Base-by-base conservation (phyloP, 2,797 vertebrate species). In the Bufotes viridis region DNA sequence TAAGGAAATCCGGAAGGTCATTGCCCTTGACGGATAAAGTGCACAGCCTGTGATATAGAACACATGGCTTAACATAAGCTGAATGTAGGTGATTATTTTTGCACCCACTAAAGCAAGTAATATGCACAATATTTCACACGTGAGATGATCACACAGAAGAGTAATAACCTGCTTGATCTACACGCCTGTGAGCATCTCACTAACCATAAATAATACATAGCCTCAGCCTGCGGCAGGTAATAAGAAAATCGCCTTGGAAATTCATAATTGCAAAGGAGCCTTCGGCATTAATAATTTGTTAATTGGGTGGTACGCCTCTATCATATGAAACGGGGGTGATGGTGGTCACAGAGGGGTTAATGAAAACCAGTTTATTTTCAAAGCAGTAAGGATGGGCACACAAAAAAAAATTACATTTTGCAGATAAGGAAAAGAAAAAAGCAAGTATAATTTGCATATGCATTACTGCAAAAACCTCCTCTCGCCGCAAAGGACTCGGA, bases 371-470 rank as follows among this genome's bases (percentile, higher is more conserved):
- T 76, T 55, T 53, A 34, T 55, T 74, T 26, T 49, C 61, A 75
- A 26, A 75, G 78, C 55, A 24, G 12, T 10, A 20, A 63, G 22
- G 26, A 79, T 55, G 63, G 53, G 65, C 67, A 74, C 11, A n/a
- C 29, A 34, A 34, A 57, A 69, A 76, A 88, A 82, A 82, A 82
- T 76, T 11, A 55, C 26, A 67, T 76, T 75, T 18, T 76, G 29
- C 58, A 67, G 63, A 81, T 67, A 72, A 58, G 49, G 13, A 72
- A 42, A 74, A 26, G 74, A 29, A 83, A 81, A 88, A 80, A 65
- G 74, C 51, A 72, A 81, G 78, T 65, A 7, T 65, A 76, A 86
- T 86, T 89, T 89, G 88, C 88, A 89, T 89, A 85, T 86, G 84
- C 82, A 89, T 82, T 82, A 86, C 88, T 60, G 88, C 61, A 49